Base-by-base conservation (phyloP, 2,888 invertebrate species). In the Andrena praecox region DNA sequence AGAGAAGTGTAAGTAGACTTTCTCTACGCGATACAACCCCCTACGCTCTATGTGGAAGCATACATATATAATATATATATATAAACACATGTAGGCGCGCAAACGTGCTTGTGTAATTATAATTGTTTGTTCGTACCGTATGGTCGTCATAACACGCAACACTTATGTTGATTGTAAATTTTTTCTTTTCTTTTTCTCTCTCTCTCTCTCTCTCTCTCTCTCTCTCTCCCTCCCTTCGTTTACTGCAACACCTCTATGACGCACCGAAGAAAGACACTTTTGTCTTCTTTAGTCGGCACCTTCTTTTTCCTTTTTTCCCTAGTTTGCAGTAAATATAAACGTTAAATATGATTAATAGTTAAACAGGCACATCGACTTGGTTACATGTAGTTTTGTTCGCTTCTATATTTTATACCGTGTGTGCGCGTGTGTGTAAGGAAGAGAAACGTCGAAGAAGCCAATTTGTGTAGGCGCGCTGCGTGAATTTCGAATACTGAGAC, bases 351-450 rank as follows among this genome's bases (percentile, higher is more conserved):
- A 90, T 90, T 92, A 92, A 82, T 92, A 86, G 85, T 93, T 92
- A 91, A 93, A 93, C 92, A 93, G 93, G 93, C 93, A 93, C 93
- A 93, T 93, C 91, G 91, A 93, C 90, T 92, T 92, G 92, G 90
- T 93, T 93, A 93, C 90, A 85, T 63, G 29, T 72, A 68, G 12
- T 20, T 52, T 29, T 31, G 24, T 24, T 73, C 35, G 24, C 1
- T 54, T 72, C 74, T 64, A 78, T 85, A 77, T 84, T 83, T 84
- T 82, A 84, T 77, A 63, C 62, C 31, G 66, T 48, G 75, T 77
- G 75, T 73, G 75, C 64, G 7, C 5, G 69, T 72, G 72, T 67
- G 24, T 75, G 77, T 70, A 24, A n/a, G 5, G 69, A 78, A 77
- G 50, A 81, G 68, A 42, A 52, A 54, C 64, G 52, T 31, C 42